phyloP scores from a whole-genome alignment of 2,113 vertebrate genomes.

The Nerophis ophidion region DNA sequence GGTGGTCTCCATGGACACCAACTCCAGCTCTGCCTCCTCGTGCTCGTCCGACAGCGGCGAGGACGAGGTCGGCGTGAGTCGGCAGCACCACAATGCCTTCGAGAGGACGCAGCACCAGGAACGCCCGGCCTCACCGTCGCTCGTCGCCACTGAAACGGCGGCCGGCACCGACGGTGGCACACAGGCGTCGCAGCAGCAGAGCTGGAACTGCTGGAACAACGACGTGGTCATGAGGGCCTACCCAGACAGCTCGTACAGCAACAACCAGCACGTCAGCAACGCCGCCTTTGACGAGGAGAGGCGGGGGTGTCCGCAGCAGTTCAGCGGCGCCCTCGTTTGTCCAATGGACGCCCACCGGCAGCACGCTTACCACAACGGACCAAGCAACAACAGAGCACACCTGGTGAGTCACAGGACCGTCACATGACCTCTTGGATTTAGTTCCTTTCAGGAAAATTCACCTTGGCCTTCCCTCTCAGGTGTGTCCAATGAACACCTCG shows the following conservation, averaged over 20 bases:
- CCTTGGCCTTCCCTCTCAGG: constrained; percentile 57
- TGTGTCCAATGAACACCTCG: constrained; percentile 91
- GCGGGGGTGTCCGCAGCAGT: constrained; percentile 31
- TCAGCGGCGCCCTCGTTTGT: constrained; percentile 66
- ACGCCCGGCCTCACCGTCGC: constrained; percentile 54
- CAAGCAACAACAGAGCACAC: constrained; percentile 75
- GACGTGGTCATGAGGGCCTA: constrained; percentile 25
- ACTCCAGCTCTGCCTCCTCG: constrained; percentile 64
- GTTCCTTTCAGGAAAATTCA: too few relatives aligned
- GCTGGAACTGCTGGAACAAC: constrained; percentile 68
- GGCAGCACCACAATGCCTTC: constrained; percentile 79
- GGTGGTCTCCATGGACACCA: constrained; percentile 68
- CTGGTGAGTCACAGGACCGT: constrained; percentile 75
- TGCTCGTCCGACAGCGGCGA: constrained; percentile 82
- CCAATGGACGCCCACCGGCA: constrained; percentile 62
- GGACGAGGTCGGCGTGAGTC: constrained; percentile 77
- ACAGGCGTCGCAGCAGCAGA: constrained; percentile 58
- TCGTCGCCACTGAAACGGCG: constrained; percentile 51
- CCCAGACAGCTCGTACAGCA: constrained; percentile 63
- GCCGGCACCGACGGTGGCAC: constrained; percentile 52
- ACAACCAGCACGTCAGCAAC: constrained; percentile 60
- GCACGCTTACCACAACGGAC: constrained; percentile 14
- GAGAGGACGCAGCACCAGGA: constrained; percentile 54
- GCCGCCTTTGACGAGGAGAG: constrained; percentile 74
- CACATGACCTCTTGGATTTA: too few relatives aligned